Percentiles rank a stretch among this genome's conserved stretches.
These are phyloP conservation scores for Equus przewalskii DNA, from an alignment of 2,113 vertebrate genomes.

Conservation along the genomic window DNA sequence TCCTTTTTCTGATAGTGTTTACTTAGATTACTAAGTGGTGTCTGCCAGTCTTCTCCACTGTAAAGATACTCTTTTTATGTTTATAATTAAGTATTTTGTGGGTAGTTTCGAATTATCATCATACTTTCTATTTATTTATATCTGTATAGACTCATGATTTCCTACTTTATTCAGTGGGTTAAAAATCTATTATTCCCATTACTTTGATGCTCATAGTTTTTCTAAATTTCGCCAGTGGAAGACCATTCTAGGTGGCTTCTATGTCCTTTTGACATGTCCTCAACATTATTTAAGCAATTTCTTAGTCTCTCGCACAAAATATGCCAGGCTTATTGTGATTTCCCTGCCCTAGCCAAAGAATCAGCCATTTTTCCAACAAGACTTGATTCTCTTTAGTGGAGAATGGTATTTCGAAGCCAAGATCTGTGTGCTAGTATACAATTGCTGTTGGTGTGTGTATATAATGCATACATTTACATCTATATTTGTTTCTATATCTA, in stretches of 20 bases:
- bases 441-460: background rate
- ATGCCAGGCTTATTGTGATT: background rate
- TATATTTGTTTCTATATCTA: background rate
- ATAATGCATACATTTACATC: background rate
- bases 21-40: background rate
- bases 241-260: background rate
- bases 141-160: slow-evolving; percentile 22
- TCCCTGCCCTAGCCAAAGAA: background rate
- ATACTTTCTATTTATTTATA: background rate
- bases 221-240: background rate
- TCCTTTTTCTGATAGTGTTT: background rate
- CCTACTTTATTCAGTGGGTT: background rate
- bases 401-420: slow-evolving; percentile 17
- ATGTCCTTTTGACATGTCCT: background rate
- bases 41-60: background rate
- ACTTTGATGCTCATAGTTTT: slow-evolving; percentile 11
- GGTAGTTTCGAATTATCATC: slow-evolving; percentile 28
- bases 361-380: background rate
- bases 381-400: background rate
- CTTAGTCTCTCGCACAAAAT: background rate
- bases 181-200: slow-evolving; percentile 43
- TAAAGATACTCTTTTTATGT: background rate
- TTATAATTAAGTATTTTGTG: slow-evolving; percentile 7
- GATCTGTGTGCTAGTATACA: background rate
- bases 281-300: background rate